Base-by-base conservation (phyloP, 2,113 vertebrate species). In the Tenrec ecaudatus region DNA sequence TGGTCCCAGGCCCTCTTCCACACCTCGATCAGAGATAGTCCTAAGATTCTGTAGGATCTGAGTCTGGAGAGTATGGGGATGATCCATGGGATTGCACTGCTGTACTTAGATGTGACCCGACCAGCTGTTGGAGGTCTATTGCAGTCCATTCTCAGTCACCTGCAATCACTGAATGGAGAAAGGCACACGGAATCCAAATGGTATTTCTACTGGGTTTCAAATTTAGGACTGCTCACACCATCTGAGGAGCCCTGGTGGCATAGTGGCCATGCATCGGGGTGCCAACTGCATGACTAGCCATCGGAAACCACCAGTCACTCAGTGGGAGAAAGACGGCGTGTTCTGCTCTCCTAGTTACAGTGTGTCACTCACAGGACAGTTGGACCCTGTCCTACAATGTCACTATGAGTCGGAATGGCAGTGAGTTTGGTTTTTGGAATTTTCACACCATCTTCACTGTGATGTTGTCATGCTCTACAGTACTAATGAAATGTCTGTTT, bases 141-240 rank as follows among this genome's bases (percentile, higher is more conserved):
- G 19, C 1, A 66, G 22, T n/a, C 66, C 23, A 20, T 36, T 47
- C 23, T 71, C 57, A n/a, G 60, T 31, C 25, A 89, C 81, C 76
- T 78, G 40, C 16, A 87, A 78, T 68, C 84, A 23, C 31, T 57
- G 16, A 90, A 60, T 11, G 66, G 80, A 66, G 47, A 53, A 53
- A 53, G 7, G 12, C 19, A 6, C 22, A n/a, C 6, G 22, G 80
- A 89, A 43, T 20, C 38, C 23, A 66, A 92, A 85, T 66, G 19
- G 58, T 27, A 85, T 81, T 73, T 86, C 80, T 47, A 62, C 38
- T 89, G 58, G 53, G 88, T 31, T 47, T 95, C n/a, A 86, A 29
- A 17, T 53, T 10, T 53, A 53, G n/a, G 22, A 75, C 29, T 88
- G 86, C 82, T 81, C 33, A 43, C 47, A 53, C 47, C 47, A 53